Evolutionary conservation across 2,888 invertebrate species (phyloP), one percentile per base, ranked within the genome.

Genomic region (Melieria omissa): DNA sequence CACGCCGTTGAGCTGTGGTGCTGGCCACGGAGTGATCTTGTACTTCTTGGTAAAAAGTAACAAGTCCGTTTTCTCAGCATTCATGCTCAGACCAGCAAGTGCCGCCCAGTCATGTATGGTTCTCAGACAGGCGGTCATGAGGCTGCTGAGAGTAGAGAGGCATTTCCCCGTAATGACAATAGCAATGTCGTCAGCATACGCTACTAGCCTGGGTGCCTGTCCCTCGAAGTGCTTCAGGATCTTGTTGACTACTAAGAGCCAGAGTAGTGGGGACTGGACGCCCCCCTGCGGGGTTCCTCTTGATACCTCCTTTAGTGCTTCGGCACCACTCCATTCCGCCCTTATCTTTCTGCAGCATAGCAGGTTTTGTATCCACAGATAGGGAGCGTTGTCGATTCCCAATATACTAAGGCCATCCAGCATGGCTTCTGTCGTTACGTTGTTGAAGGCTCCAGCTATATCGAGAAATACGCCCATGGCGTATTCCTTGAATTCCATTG

Each of bases 391-490:
- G 57, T 57, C 57, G 16, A 57, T 57, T n/a, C n/a, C n/a, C n/a
- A n/a, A n/a, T n/a, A n/a, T n/a, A n/a, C n/a, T n/a, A n/a, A n/a
- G n/a, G n/a, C n/a, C n/a, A n/a, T n/a, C n/a, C n/a, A n/a, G n/a
- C n/a, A n/a, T n/a, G n/a, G n/a, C n/a, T n/a, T 16, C 29, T 29
- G 29, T 29, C 29, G 29, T 29, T 29, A 4, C 14, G 16, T 57
- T 57, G 16, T 57, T 57, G n/a, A 57, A 57, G 16, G 57, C 57
- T 8, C 14, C 57, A n/a, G 57, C 57, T 14, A 57, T 57, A 57
- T 57, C 57, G n/a, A n/a, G n/a, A n/a, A n/a, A n/a, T n/a, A n/a
- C n/a, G n/a, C n/a, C n/a, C n/a, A n/a, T n/a, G n/a, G n/a, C n/a
- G n/a, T n/a, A n/a, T n/a, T n/a, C n/a, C n/a, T n/a, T n/a, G n/a